Conservation (phyloP, 2,113 vertebrate genomes). For the Pica pica region DNA sequence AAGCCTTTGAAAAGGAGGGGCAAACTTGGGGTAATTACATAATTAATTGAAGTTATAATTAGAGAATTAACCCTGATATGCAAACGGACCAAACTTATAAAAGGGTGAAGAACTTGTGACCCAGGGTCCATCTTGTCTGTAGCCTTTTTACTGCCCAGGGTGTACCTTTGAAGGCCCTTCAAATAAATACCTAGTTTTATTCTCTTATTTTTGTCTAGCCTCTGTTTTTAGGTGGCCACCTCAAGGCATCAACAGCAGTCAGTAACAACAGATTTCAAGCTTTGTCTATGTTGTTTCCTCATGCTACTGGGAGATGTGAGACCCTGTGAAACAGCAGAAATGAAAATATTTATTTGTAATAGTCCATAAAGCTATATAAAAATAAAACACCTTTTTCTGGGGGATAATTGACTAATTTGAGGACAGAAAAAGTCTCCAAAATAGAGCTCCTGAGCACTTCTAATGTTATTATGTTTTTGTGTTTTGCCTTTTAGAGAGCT, state of each 20-base stretch:
- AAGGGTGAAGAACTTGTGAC: too few species aligned
- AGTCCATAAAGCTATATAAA: background rate
- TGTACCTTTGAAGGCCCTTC: too few species aligned
- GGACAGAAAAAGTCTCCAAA: background rate
- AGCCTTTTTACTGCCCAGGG: too few species aligned
- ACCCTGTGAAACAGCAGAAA: background rate
- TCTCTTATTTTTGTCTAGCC: too few species aligned
- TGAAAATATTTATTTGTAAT: background rate
- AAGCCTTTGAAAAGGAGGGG: too few species aligned
- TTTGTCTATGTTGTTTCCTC: background rate
- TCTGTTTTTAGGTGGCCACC: too few species aligned
- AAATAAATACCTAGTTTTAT: too few species aligned
- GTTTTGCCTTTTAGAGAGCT: background rate
- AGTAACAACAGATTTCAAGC: background rate
- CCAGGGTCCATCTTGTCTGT: too few species aligned
- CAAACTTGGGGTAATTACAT: too few species aligned
- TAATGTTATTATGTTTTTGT: background rate
- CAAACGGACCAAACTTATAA: too few species aligned
- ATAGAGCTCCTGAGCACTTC: background rate
- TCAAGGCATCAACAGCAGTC: background rate
- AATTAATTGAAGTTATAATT: too few species aligned
- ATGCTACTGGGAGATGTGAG: background rate
- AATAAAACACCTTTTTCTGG: background rate
- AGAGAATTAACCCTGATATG: too few species aligned
- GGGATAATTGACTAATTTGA: background rate